These are phyloP conservation scores for Rousettus madagascariensis DNA, from an alignment of 2,797 vertebrate genomes.

Conservation along the genomic window DNA sequence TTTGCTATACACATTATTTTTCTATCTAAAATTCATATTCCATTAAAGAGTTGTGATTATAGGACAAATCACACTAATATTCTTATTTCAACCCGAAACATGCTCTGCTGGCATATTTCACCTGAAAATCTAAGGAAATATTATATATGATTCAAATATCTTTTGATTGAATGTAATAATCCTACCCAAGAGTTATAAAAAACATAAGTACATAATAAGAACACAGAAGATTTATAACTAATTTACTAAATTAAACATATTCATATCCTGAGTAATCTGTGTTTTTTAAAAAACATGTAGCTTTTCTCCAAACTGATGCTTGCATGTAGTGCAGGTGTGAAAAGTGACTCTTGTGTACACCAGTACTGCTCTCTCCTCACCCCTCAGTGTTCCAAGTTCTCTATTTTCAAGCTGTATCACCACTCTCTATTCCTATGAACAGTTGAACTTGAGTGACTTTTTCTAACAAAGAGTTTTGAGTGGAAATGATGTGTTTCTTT, in stretches of 20 bases:
- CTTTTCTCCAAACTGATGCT: neutral
- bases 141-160: neutral
- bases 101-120: neutral
- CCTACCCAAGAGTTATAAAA: neutral
- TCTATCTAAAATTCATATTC: neutral
- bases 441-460: neutral
- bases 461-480: neutral
- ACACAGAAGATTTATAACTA: neutral
- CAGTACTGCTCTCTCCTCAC: neutral
- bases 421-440: neutral
- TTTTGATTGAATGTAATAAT: neutral
- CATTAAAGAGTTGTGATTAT: neutral
- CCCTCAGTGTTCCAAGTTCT: neutral
- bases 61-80: neutral
- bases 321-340: neutral
- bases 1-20: neutral
- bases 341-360: neutral
- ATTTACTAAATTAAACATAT: neutral
- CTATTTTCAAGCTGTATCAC: neutral
- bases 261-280: neutral
- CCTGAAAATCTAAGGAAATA: neutral
- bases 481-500: neutral
- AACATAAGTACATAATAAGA: neutral
- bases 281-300: neutral
- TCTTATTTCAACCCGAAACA: neutral